Base-by-base conservation (phyloP, 1,140 invertebrate genomes). In the Caerostris extrusa region DNA sequence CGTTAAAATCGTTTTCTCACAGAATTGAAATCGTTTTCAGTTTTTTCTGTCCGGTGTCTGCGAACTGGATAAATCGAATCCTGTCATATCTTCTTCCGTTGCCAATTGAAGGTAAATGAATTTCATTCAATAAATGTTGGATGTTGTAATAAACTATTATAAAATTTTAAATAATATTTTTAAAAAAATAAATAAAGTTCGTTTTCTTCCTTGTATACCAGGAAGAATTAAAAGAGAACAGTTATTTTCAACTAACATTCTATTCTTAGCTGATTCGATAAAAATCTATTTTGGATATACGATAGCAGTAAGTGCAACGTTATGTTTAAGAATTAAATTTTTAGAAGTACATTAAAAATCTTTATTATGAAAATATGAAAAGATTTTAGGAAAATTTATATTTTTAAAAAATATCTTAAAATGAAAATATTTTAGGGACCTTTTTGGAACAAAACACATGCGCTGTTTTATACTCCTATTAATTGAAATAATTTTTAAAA, bases 11-110 rank as follows among this genome's bases (percentile, higher is more conserved):
- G 71, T 77, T 77, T 77, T 53, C 71, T 77, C 71, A 5, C 34
- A 34, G 71, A 50, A 77, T 77, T 53, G 71, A 53, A 77, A 77
- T 77, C 71, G 71, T 10, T 77, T 77, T 77, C 71, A 19, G 3
- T 77, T 77, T 77, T 77, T 77, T 53, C 71, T 77, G 3, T 34
- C 19, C 19, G 34, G 71, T 12, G 71, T 34, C 19, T 50, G 53
- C 71, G 34, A 77, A 50, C 53, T 77, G 71, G 71, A 77, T 77
- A 77, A 77, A 77, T 77, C 71, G 71, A 77, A 77, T 77, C 17
- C 34, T 77, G 71, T 50, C 34, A 50, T 53, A 10, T 7, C 71
- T 77, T 50, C 71, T 77, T 77, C 71, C 71, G 71, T 77, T 53
- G 71, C 71, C 71, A 12, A 3, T 53, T 12, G 53, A 77, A 77